phyloP scores from a whole-genome alignment of 1,140 invertebrate species.

The Phthorimaea operculella region DNA sequence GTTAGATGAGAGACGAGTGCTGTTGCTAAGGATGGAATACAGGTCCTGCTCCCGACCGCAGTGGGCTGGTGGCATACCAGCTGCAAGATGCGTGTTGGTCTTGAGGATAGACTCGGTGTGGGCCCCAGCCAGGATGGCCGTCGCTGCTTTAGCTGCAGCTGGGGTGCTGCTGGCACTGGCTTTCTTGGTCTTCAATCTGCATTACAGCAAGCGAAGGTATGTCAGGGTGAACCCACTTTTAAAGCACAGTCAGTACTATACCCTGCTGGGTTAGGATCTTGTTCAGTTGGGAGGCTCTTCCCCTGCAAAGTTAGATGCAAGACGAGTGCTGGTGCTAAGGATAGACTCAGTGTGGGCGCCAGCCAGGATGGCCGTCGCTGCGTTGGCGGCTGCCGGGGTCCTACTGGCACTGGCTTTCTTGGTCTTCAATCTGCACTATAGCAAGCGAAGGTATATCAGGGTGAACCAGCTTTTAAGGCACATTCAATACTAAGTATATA shows the following conservation, averaged over 20 bases:
- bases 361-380: conserved; percentile 59
- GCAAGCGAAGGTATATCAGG: too few species aligned
- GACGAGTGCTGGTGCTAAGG: conserved; percentile 75
- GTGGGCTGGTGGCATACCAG: conserved; percentile 83
- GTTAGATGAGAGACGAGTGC: too few species aligned
- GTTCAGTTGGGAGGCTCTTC: too few species aligned
- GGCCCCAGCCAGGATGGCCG: background rate
- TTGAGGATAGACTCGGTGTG: conserved; percentile 79
- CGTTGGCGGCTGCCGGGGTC: conserved; percentile 80
- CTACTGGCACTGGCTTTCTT: conserved; percentile 81
- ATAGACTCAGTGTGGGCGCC: conserved; percentile 79
- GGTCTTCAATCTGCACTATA: conserved; percentile 89
- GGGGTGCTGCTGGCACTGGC: too few species aligned
- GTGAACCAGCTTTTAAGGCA: too few species aligned
- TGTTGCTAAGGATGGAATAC: conserved; percentile 73
- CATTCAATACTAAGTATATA: too few species aligned
- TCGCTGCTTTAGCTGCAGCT: too few species aligned
- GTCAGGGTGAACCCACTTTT: too few species aligned
- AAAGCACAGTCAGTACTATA: too few species aligned
- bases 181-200: too few species aligned
- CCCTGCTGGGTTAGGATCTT: too few species aligned
- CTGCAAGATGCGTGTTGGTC: conserved; percentile 78
- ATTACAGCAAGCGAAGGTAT: conserved; percentile 84
- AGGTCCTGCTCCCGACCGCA: conserved; percentile 73
- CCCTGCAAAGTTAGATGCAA: conserved; percentile 83